A percentile compares a stretch with the other conserved stretches of the same genome.
Evolutionary conservation across 1,140 invertebrate genomes (phyloP).

Genomic region (Rhopalosiphum padi): DNA sequence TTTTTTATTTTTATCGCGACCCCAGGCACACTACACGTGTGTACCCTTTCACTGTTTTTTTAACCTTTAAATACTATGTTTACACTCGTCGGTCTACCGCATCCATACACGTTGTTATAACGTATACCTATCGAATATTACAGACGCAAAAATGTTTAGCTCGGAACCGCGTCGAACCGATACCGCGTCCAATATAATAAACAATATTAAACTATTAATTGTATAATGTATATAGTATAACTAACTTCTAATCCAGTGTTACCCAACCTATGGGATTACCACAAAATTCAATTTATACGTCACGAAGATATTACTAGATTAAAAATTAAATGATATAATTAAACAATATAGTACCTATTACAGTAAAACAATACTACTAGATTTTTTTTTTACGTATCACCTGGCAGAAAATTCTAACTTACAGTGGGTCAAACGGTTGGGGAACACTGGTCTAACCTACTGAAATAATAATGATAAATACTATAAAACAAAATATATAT

Average conservation of each 20-base stretch:
- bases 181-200: constrained; percentile 35
- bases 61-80: neutral
- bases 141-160: neutral
- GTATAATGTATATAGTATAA: neutral
- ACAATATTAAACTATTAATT: constrained; percentile 7
- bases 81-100: neutral
- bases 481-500: constrained; percentile 31
- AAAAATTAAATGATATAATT: neutral
- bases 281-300: neutral
- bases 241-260: neutral
- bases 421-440: neutral
- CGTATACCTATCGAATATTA: neutral
- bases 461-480: constrained; percentile 24
- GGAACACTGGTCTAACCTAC: constrained; percentile 35
- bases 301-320: neutral
- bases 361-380: neutral
- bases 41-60: neutral
- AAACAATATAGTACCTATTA: neutral
- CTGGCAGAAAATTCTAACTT: neutral
- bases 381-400: neutral
- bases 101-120: neutral
- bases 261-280: neutral
- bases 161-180: neutral
- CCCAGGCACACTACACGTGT: too few relatives aligned
- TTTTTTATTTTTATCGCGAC: neutral